Conservation (phyloP, 2,888 invertebrate genomes). For the Lobophora halterata region DNA sequence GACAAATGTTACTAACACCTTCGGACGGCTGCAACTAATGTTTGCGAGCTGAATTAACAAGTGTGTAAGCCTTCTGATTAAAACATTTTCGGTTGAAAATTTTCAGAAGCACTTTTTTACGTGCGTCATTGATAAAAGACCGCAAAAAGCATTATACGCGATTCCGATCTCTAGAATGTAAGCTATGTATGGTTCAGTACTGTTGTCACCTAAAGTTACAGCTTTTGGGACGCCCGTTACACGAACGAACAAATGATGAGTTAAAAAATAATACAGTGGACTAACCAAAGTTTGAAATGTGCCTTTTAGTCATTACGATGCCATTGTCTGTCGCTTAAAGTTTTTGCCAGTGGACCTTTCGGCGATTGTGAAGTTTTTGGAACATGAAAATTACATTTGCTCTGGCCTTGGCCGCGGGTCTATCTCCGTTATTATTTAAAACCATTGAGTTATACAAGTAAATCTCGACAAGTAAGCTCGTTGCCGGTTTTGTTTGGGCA, state of each 20-base stretch:
- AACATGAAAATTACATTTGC: constrained; percentile 19
- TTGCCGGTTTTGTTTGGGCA: too few species aligned
- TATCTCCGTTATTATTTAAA: constrained; percentile 11
- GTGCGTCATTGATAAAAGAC: too few species aligned
- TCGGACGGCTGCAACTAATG: constrained; percentile 19
- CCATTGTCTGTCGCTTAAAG: constrained; percentile 3
- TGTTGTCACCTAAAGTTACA: too few species aligned
- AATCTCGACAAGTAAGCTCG: too few species aligned
- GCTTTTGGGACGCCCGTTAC: background rate
- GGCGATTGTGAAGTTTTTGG: constrained; percentile 18
- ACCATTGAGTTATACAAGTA: constrained; percentile 7
- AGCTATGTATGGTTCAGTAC: too few species aligned
- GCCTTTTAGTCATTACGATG: constrained; percentile 7
- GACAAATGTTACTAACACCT: constrained; percentile 23
- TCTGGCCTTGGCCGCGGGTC: constrained; percentile 17
- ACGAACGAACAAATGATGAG: background rate
- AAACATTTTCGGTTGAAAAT: background rate
- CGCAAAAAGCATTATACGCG: too few species aligned
- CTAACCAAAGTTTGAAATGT: background rate
- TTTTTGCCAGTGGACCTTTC: constrained; percentile 2
- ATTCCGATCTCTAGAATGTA: too few species aligned
- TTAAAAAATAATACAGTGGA: background rate
- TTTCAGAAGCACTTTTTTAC: too few species aligned
- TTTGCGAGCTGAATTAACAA: constrained; percentile 21
- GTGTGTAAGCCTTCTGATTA: constrained; percentile 3